phyloP scores from a whole-genome alignment of 2,888 invertebrate genomes.

The Dromius quadrimaculatus region DNA sequence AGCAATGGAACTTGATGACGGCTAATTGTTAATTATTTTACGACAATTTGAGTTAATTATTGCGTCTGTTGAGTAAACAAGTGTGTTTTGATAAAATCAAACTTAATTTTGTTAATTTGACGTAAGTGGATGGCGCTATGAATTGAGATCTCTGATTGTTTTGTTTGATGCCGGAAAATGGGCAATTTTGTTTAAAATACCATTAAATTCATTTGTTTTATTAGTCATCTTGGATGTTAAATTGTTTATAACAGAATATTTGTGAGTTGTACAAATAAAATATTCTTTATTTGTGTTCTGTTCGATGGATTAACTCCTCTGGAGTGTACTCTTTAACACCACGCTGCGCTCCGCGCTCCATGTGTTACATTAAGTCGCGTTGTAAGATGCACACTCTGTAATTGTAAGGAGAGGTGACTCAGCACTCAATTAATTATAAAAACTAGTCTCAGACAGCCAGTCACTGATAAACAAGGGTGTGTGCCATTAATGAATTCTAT shows the following conservation, averaged over 20 bases:
- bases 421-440: constrained; percentile 61
- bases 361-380: constrained; percentile 10
- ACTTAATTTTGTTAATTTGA: constrained; percentile 44
- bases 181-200: constrained; percentile 10
- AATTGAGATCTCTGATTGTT: constrained; percentile 14
- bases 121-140: neutral
- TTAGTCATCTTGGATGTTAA: no score
- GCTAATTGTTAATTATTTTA: constrained; percentile 50
- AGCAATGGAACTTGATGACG: constrained; percentile 18
- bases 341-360: constrained; percentile 8
- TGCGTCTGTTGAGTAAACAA: constrained; percentile 51
- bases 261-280: no score
- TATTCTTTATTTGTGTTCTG: no score
- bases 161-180: constrained; percentile 25
- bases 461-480: constrained; percentile 60
- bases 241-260: no score
- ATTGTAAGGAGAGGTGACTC: constrained; percentile 56
- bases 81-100: constrained; percentile 44
- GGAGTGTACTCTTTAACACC: constrained; percentile 21
- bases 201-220: constrained; percentile 22
- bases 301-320: no score
- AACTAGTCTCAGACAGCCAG: constrained; percentile 58
- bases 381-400: constrained; percentile 16
- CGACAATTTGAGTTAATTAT: constrained; percentile 51
- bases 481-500: constrained; percentile 59